Conservation (phyloP, 2,113 vertebrate genomes). For the Junco hyemalis region DNA sequence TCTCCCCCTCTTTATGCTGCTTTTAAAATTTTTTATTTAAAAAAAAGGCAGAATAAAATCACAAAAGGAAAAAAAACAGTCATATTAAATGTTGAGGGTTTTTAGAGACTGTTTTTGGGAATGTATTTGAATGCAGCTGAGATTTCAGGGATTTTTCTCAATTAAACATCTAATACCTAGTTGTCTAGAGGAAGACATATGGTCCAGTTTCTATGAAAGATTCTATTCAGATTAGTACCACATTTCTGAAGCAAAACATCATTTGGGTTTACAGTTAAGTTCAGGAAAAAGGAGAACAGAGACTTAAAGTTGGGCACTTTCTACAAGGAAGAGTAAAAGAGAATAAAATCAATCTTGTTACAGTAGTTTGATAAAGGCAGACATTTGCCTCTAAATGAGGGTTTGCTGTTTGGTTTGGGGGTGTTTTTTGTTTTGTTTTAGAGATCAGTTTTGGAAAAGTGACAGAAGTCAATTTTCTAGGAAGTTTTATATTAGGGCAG, state of each 20-base stretch:
- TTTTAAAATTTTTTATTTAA: neutral
- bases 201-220: neutral
- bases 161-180: neutral
- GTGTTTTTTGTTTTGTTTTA: neutral
- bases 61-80: neutral
- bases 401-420: neutral
- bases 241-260: neutral
- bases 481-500: neutral
- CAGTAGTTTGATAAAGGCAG: neutral
- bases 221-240: neutral
- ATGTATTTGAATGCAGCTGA: neutral
- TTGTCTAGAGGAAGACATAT: neutral
- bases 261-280: neutral
- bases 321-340: neutral
- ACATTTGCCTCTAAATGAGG: neutral
- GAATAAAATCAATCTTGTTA: neutral
- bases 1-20: neutral
- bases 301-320: neutral
- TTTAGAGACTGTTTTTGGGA: neutral
- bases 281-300: neutral
- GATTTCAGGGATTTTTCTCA: neutral
- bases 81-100: rapidly evolving
- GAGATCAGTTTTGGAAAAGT: neutral
- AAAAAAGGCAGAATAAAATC: neutral
- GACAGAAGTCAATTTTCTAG: neutral